These are phyloP conservation scores for Steromphala cineraria DNA, from an alignment of 2,888 invertebrate genomes.

Conservation along the genomic window DNA sequence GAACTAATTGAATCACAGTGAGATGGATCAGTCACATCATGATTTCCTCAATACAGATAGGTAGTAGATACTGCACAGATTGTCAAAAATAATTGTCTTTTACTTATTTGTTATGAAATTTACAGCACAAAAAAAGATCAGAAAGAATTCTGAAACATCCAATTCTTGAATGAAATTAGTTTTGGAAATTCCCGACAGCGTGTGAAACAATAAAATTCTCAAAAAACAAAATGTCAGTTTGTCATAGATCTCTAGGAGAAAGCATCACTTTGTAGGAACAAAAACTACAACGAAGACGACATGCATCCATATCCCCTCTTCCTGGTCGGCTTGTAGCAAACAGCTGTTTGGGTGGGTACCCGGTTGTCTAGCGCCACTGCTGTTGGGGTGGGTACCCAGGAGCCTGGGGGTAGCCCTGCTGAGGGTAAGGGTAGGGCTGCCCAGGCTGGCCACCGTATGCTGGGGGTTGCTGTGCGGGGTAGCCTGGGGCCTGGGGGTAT, in stretches of 20 bases:
- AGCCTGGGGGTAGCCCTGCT: conserved; percentile 38
- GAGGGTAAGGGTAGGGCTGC: conserved; percentile 42
- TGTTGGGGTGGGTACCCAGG: conserved; percentile 28
- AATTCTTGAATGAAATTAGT: neutral
- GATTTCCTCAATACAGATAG: no score
- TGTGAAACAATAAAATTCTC: neutral
- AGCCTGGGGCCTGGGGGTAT: conserved; percentile 44
- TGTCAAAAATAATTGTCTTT: no score
- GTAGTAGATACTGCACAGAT: no score
- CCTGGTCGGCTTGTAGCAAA: conserved; percentile 22
- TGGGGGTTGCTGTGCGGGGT: conserved; percentile 34
- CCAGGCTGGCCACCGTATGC: conserved; percentile 29
- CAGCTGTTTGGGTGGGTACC: conserved; percentile 27
- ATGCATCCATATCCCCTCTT: neutral
- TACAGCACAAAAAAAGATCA: neutral
- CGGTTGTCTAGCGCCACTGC: conserved; percentile 29
- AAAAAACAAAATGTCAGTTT: neutral
- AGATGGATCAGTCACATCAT: no score
- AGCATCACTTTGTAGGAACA: neutral
- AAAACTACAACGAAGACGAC: neutral
- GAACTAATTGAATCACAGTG: no score
- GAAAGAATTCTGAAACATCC: neutral
- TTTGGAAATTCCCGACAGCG: neutral
- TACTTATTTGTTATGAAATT: no score
- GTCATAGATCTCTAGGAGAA: neutral